Evolutionary conservation across 2,113 vertebrate species (phyloP), one percentile per base, ranked within the genome.

Genomic region (Eublepharis macularius): DNA sequence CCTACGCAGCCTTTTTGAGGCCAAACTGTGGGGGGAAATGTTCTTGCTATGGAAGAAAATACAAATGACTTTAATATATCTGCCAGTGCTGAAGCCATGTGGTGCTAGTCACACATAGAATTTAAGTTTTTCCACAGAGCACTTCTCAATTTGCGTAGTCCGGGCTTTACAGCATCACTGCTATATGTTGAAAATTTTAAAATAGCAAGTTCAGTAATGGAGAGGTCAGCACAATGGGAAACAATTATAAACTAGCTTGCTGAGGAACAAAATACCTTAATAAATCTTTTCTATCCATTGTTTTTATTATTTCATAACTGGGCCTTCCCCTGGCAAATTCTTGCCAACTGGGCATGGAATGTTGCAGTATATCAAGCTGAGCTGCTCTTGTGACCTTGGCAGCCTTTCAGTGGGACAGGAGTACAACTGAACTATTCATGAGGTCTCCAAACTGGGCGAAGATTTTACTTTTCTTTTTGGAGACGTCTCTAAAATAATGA

Each of bases 381-480:
- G 9, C 39, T 45, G 16, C 24, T 43, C 49, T 39, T 76, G 13
- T 14, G 63, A 41, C 75, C 76, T 89, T 86, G 60, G 68, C 41
- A 76, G 80, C 69, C 26, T 49, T 32, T 21, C 57, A 76, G 82
- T 76, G 73, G 76, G 73, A 76, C 76, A 36, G 36, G 21, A 83
- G 39, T 17, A 66, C 21, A 47, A 51, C 54, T n/a, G 66, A 83
- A 29, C 47, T 39, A 60, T 6, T 34, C 72, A 66, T 83, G 60
- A 73, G 36, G 32, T 49, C 39, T 76, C 57, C 43, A 45, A 65
- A 65, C 6, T 0, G 0, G 73, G 65, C 66, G 81, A n/a, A n/a
- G 57, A 54, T 79, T 90, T 85, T 63, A 17, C 54, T 78, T 79
- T 72, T 7, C 78, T 77, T 87, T 89, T 85, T 76, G 9, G 51